These are phyloP conservation scores for Siniperca scherzeri DNA, from an alignment of 2,797 vertebrate genomes.

Conservation along the genomic window DNA sequence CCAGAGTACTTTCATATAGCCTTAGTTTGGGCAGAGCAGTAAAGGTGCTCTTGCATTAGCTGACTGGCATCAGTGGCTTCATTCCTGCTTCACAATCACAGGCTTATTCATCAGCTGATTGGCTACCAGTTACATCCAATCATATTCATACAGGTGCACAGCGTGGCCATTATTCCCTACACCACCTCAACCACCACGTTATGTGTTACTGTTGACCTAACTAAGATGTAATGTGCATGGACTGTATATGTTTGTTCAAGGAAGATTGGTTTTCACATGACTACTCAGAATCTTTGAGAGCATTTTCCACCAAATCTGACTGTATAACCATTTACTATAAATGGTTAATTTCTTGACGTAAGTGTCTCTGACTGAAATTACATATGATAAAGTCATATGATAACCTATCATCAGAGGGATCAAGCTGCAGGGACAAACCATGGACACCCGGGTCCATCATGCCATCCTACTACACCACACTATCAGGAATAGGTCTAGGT, in stretches of 20 bases:
- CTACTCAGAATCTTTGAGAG: neutral
- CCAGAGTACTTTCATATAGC: neutral
- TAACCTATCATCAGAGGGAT: neutral
- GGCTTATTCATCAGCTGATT: neutral
- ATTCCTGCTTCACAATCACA: neutral
- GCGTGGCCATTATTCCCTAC: neutral
- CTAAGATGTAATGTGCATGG: neutral
- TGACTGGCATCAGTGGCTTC: neutral
- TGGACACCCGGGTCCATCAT: neutral
- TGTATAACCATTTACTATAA: neutral
- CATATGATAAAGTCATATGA: neutral
- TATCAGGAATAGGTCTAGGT: slow-evolving; percentile 39
- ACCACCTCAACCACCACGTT: neutral
- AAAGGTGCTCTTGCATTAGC: neutral
- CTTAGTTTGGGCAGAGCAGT: neutral
- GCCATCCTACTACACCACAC: neutral
- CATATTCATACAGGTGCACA: neutral
- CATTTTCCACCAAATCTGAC: neutral
- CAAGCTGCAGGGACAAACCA: neutral
- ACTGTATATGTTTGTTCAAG: neutral
- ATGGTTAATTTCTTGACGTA: neutral
- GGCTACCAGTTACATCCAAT: neutral
- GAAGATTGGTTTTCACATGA: neutral
- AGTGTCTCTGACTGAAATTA: neutral
- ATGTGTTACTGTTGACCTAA: neutral